These are phyloP conservation scores for Pantherophis vulpinus DNA, from an alignment of 2,797 vertebrate genomes.

Conservation along the genomic window DNA sequence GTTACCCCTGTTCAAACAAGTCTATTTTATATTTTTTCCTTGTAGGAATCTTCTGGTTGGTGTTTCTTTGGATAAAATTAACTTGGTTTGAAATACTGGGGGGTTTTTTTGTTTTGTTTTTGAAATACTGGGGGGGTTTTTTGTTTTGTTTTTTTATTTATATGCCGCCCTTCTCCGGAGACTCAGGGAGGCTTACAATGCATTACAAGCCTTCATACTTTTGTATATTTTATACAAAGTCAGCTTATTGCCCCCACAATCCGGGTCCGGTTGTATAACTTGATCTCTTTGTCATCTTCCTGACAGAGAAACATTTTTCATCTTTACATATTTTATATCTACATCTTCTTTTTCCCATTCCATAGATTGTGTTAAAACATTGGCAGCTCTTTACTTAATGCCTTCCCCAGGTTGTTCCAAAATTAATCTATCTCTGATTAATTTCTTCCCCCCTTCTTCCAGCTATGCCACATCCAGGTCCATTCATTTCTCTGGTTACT, in stretches of 20 bases:
- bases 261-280: background rate
- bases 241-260: no score
- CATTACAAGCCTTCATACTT: no score
- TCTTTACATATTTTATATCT: background rate
- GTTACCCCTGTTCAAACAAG: background rate
- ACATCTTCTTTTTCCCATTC: background rate
- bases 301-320: background rate
- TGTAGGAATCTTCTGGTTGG: background rate
- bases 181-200: no score
- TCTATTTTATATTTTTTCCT: background rate
- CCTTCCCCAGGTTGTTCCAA: background rate
- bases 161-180: no score
- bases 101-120: no score
- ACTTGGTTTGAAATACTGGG: background rate
- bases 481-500: background rate
- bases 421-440: background rate
- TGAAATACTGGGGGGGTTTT: no score
- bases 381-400: background rate
- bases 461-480: background rate
- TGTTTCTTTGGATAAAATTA: background rate
- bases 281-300: background rate
- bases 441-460: background rate
- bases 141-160: no score
- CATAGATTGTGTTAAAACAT: background rate
- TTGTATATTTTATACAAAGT: no score